These are phyloP conservation scores for Meloidogyne floridensis DNA, from an alignment of 1,140 invertebrate species.

Conservation along the genomic window DNA sequence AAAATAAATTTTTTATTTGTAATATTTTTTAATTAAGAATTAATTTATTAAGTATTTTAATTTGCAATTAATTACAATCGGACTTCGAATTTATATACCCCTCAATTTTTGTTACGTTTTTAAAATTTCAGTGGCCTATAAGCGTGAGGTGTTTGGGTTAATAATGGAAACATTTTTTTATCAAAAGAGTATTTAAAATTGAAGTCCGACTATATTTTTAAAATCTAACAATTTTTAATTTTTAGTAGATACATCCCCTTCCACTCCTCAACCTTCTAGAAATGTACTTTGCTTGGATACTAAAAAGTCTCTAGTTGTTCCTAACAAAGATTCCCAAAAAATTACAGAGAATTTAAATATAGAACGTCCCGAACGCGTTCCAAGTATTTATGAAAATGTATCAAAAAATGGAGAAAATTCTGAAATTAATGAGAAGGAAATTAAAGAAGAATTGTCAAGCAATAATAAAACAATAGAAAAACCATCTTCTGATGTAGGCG, in stretches of 20 bases:
- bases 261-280: neutral
- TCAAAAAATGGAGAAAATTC: neutral
- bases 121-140: too few species aligned
- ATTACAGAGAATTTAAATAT: neutral
- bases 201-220: neutral
- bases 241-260: neutral
- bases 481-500: neutral
- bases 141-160: too few species aligned
- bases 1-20: neutral
- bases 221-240: neutral
- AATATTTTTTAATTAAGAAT: neutral
- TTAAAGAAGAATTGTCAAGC: neutral
- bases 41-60: too few species aligned
- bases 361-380: conserved; percentile 48
- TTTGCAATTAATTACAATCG: too few species aligned
- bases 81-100: too few species aligned
- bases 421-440: neutral
- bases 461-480: conserved; percentile 7
- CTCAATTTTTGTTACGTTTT: too few species aligned
- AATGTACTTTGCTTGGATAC: neutral
- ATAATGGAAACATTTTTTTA: too few species aligned
- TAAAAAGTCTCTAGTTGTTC: conserved; percentile 17
- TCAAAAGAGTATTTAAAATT: too few species aligned
- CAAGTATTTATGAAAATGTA: conserved; percentile 47
- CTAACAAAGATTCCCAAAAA: conserved; percentile 24